Conservation (phyloP, 2,113 vertebrate genomes). For the Raja brachyura region DNA sequence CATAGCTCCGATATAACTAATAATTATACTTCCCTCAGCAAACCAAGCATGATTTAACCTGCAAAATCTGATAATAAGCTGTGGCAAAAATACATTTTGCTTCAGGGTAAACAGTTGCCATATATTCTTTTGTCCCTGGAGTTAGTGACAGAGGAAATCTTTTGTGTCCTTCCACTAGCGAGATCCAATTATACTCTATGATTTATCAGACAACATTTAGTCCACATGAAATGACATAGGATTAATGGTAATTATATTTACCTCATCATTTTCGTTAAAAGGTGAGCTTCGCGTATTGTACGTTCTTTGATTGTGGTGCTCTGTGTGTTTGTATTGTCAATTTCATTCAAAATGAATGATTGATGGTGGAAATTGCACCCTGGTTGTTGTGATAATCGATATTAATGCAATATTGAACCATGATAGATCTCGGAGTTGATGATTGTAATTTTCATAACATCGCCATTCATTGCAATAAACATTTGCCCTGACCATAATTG, state of each 20-base stretch:
- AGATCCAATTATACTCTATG: not conserved
- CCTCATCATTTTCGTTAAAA: not conserved
- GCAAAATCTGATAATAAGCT: conserved; percentile 9
- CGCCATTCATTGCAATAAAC: not conserved
- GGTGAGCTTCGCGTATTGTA: not conserved
- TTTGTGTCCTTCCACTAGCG: not conserved
- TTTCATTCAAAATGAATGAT: not conserved
- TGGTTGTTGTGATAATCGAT: not conserved
- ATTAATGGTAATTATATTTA: not conserved
- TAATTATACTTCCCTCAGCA: conserved; percentile 19
- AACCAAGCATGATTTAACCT: not conserved
- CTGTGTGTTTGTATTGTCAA: not conserved
- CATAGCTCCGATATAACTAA: not conserved
- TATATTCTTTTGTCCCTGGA: not conserved
- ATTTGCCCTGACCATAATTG: conserved; percentile 12
- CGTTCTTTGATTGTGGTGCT: not conserved
- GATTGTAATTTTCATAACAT: conserved; percentile 15
- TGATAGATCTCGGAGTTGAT: not conserved
- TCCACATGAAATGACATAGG: not conserved
- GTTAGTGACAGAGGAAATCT: not conserved
- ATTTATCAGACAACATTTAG: no score
- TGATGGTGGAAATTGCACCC: not conserved
- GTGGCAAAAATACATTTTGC: not conserved
- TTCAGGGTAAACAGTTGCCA: not conserved
- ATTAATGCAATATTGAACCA: not conserved